phyloP scores from a whole-genome alignment of 2,888 invertebrate genomes.

The Clostera curtula region DNA sequence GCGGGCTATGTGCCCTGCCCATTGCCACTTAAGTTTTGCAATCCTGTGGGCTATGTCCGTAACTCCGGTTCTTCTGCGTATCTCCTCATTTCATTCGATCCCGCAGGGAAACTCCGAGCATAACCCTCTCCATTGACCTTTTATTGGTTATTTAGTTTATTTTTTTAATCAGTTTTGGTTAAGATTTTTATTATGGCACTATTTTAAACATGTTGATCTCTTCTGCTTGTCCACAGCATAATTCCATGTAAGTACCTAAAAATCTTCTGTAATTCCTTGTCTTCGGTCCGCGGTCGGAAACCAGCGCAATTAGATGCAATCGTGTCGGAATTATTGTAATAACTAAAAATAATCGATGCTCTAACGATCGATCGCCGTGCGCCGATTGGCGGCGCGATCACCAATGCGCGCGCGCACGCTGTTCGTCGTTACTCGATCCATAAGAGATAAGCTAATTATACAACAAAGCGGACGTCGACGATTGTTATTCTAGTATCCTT shows the following conservation, averaged over 20 bases:
- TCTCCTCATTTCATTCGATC: no score
- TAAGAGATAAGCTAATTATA: conserved; percentile 69
- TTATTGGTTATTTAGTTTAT: no score
- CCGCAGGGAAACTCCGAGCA: no score
- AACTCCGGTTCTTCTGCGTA: no score
- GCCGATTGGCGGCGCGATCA: conserved; percentile 57
- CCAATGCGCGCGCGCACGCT: conserved; percentile 67
- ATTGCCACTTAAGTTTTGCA: no score
- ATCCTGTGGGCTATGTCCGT: no score
- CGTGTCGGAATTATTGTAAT: conserved; percentile 72
- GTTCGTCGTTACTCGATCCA: conserved; percentile 47
- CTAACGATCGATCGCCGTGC: conserved; percentile 52
- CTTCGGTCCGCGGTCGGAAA: conserved; percentile 54
- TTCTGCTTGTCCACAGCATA: no score
- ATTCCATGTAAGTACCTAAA: conserved; percentile 24
- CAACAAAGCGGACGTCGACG: conserved; percentile 45
- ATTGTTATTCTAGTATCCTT: conserved; percentile 48
- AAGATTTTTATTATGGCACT: no score
- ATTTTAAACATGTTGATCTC: no score
- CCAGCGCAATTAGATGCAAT: conserved; percentile 68
- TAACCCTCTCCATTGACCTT: no score
- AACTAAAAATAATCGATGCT: conserved; percentile 69
- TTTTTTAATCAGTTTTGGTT: no score
- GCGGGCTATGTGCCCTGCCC: no score
- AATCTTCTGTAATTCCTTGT: conserved; percentile 48